These are phyloP conservation scores for Poeciliopsis occidentalis DNA, from an alignment of 2,113 vertebrate genomes.

Conservation along the genomic window DNA sequence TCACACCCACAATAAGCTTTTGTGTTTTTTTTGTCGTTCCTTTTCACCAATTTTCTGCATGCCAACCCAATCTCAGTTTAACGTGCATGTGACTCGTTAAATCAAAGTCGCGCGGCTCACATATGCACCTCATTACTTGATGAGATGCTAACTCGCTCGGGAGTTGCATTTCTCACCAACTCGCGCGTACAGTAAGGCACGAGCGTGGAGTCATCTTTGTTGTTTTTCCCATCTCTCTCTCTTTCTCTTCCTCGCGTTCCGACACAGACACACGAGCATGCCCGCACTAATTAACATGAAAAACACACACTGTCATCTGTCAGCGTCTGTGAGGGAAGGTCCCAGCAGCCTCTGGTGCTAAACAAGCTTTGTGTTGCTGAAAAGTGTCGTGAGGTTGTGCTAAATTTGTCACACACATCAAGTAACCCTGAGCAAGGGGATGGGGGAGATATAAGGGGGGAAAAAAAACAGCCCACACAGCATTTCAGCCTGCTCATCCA, in stretches of 20 bases:
- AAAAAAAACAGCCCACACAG: conserved; percentile 20
- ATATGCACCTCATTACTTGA: conserved; percentile 64
- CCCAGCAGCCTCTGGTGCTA: conserved; percentile 37
- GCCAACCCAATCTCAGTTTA: conserved; percentile 45
- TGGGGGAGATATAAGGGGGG: fast-evolving
- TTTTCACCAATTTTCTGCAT: conserved; percentile 21
- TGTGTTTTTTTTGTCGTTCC: neutral
- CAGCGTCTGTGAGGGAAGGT: conserved; percentile 43
- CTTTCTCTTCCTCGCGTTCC: neutral
- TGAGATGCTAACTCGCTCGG: conserved; percentile 41
- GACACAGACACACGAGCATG: neutral
- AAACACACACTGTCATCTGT: conserved; percentile 43
- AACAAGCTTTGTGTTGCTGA: conserved; percentile 40
- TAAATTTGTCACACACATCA: conserved; percentile 43
- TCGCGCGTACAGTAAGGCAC: conserved; percentile 1
- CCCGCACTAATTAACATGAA: conserved; percentile 41
- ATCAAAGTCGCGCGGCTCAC: conserved; percentile 51
- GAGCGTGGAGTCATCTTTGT: neutral
- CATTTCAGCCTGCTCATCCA: conserved; percentile 37
- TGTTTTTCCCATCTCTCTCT: neutral
- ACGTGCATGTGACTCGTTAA: conserved; percentile 59
- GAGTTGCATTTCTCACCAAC: conserved; percentile 30
- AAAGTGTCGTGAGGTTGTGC: conserved; percentile 30
- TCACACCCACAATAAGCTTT: conserved; percentile 32
- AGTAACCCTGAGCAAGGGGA: conserved; percentile 19